A percentile compares a stretch with the other conserved stretches of the same genome.
These are phyloP conservation scores for Eulithis prunata DNA, from an alignment of 2,888 invertebrate species.

Conservation along the genomic window DNA sequence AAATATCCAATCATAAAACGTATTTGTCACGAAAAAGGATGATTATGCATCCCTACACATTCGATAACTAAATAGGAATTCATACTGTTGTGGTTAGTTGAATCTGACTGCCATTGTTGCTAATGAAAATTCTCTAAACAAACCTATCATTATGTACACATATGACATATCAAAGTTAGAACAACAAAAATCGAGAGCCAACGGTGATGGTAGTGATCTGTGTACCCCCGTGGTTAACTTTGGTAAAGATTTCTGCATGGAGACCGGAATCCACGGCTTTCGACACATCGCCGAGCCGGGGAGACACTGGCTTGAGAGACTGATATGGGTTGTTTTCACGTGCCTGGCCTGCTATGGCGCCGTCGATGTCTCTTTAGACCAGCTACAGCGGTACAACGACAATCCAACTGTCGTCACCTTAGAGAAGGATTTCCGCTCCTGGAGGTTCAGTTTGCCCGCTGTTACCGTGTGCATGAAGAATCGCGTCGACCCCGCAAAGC, in stretches of 20 bases:
- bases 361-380: slow-evolving; percentile 75
- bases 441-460: slow-evolving; percentile 84
- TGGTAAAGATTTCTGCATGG: slow-evolving; percentile 67
- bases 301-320: slow-evolving; percentile 77
- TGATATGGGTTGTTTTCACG: slow-evolving; percentile 71
- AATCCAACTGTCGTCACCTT: slow-evolving; percentile 86
- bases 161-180: slow-evolving; percentile 12
- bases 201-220: neutral
- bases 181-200: slow-evolving; percentile 4
- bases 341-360: slow-evolving; percentile 70
- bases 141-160: slow-evolving; percentile 11
- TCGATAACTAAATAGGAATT: neutral
- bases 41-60: neutral
- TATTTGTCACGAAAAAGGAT: neutral
- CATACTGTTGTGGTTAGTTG: neutral
- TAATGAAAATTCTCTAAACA: neutral
- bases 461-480: slow-evolving; percentile 82
- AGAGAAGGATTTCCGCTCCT: slow-evolving; percentile 86
- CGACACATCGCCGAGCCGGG: slow-evolving; percentile 70
- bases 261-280: slow-evolving; percentile 79
- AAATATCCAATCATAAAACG: slow-evolving; percentile 2
- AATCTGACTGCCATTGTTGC: neutral
- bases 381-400: slow-evolving; percentile 82
- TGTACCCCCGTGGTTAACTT: slow-evolving; percentile 31
- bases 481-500: slow-evolving; percentile 58